Percentiles rank a stretch among this genome's conserved stretches.
phyloP scores from a whole-genome alignment of 37 sponge, comb jelly and placozoan species.

The Agelas oroides region DNA sequence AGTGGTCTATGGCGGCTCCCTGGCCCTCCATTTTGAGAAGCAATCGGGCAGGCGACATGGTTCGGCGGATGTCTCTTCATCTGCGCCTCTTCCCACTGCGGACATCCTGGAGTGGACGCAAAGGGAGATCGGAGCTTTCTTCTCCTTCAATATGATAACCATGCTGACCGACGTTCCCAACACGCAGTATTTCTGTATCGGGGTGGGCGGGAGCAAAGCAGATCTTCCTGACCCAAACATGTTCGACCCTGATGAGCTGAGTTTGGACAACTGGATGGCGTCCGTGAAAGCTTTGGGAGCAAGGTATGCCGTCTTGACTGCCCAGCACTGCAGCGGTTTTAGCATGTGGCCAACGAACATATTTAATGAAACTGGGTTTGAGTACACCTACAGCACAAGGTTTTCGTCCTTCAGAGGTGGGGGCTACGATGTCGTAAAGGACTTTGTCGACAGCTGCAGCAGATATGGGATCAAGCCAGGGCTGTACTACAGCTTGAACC shows the following conservation, averaged over 20 bases:
- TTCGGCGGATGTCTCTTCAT: no score
- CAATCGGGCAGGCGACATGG: no score
- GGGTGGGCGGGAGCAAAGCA: constrained; percentile 42
- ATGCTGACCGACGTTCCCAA: constrained; percentile 4
- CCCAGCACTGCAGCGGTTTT: constrained; percentile 77
- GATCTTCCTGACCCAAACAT: constrained; percentile 28
- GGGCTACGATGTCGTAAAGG: constrained; percentile 51
- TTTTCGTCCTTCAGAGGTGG: constrained; percentile 24
- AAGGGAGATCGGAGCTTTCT: constrained; percentile 55
- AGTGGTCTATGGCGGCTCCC: no score
- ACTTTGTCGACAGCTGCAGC: constrained; percentile 37
- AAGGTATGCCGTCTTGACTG: constrained; percentile 62
- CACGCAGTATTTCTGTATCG: constrained; percentile 64
- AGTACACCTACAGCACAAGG: constrained; percentile 56
- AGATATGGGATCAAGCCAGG: constrained; percentile 54
- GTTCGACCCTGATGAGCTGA: constrained; percentile 39
- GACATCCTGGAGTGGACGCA: constrained; percentile 63
- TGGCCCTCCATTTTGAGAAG: no score
- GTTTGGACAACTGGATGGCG: constrained; percentile 48
- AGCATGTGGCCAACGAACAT: constrained; percentile 73
- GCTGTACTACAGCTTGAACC: constrained; percentile 75
- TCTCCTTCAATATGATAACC: constrained; percentile 63
- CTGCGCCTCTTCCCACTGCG: constrained; percentile 23
- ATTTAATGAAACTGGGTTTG: constrained; percentile 38
- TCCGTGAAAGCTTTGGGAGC: constrained; percentile 43